A percentile compares a stretch with the other conserved stretches of the same genome.
Evolutionary conservation across 2,888 invertebrate species (phyloP).

Genomic region (Ophonus ardosiacus): DNA sequence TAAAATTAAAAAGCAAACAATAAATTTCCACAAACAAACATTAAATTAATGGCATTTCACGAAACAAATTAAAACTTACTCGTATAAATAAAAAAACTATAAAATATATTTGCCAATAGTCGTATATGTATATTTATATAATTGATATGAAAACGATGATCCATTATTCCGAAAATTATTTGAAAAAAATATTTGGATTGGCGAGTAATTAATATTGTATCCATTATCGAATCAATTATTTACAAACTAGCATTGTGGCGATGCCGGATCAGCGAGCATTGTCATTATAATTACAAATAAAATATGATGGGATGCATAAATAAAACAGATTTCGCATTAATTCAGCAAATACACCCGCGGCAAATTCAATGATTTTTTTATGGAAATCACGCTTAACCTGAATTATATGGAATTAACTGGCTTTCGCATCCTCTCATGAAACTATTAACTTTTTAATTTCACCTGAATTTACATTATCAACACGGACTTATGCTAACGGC

Average conservation of each 20-base stretch:
- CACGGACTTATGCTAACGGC: slow-evolving; percentile 56
- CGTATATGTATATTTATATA: background rate
- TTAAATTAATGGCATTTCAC: slow-evolving; percentile 32
- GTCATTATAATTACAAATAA: slow-evolving; percentile 54
- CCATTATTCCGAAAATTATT: slow-evolving; percentile 36
- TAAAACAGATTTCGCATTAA: slow-evolving; percentile 53
- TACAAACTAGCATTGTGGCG: slow-evolving; percentile 17
- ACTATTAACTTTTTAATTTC: slow-evolving; percentile 64
- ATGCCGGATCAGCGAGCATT: slow-evolving; percentile 13
- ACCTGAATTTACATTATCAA: slow-evolving; percentile 63
- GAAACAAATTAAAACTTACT: slow-evolving; percentile 22
- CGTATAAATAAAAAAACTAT: slow-evolving; percentile 3
- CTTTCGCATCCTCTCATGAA: slow-evolving; percentile 59
- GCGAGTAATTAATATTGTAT: slow-evolving; percentile 33
- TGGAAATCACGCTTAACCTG: slow-evolving; percentile 62
- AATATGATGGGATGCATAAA: slow-evolving; percentile 46
- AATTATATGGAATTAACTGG: slow-evolving; percentile 61
- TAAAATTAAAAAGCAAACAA: slow-evolving; percentile 3
- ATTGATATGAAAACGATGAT: slow-evolving; percentile 30
- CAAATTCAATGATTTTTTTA: slow-evolving; percentile 63
- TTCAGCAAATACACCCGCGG: slow-evolving; percentile 15
- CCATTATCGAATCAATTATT: slow-evolving; percentile 50
- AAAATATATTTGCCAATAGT: background rate
- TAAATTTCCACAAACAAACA: background rate
- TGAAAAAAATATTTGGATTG: slow-evolving; percentile 34